Evolutionary conservation across 1,140 invertebrate species (phyloP).

Genomic region (Bombus waltoni): DNA sequence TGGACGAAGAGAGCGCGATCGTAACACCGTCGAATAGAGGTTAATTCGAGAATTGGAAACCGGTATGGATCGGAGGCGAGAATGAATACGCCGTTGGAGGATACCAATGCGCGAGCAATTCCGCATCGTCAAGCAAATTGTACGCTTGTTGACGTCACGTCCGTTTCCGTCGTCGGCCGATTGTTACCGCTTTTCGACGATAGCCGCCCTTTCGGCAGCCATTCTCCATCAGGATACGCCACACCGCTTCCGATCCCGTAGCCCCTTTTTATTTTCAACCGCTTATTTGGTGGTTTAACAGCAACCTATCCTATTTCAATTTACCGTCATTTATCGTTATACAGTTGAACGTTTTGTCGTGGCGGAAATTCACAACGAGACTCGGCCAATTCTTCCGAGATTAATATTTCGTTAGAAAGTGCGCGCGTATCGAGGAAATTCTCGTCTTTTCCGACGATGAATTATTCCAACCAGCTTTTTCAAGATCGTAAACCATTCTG

Average conservation of each 20-base stretch:
- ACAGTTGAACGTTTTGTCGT: too few species aligned
- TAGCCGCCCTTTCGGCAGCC: constrained; percentile 8
- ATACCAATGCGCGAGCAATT: constrained; percentile 59
- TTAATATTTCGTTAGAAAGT: too few species aligned
- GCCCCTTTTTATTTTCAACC: background rate
- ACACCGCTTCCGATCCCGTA: background rate
- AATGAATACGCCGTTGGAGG: constrained; percentile 33
- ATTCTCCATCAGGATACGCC: background rate
- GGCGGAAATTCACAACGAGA: too few species aligned
- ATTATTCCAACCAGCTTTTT: too few species aligned
- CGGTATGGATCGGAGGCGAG: constrained; percentile 17
- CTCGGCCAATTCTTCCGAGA: too few species aligned
- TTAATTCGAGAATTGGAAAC: constrained; percentile 60
- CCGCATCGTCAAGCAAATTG: constrained; percentile 68
- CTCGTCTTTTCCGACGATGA: too few species aligned
- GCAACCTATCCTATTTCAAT: too few species aligned
- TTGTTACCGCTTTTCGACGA: constrained; percentile 73
- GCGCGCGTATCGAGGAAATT: too few species aligned
- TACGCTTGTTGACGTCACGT: constrained; percentile 72
- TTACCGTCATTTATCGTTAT: too few species aligned
- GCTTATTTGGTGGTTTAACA: background rate
- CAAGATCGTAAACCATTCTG: too few species aligned
- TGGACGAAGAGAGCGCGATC: background rate
- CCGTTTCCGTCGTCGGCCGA: constrained; percentile 67
- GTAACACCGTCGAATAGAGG: constrained; percentile 39